phyloP scores from a whole-genome alignment of 2,888 invertebrate species.

The Hetaerina titia region DNA sequence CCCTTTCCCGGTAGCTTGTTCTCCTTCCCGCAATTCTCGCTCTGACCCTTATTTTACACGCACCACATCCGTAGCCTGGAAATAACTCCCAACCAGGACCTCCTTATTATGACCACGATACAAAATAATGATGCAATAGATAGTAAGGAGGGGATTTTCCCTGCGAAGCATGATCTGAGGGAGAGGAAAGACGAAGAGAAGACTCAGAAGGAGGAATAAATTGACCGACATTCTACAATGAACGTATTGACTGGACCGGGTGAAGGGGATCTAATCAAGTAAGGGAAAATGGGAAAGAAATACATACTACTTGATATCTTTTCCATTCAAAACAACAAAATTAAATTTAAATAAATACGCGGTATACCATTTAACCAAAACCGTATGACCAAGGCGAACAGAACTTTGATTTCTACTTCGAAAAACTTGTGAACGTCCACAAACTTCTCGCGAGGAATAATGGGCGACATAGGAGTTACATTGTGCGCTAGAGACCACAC shows the following conservation, averaged over 20 bases:
- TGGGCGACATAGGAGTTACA: no score
- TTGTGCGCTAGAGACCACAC: no score
- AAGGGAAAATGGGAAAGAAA: not conserved
- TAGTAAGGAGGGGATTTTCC: not conserved
- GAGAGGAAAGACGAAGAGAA: not conserved
- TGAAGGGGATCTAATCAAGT: not conserved
- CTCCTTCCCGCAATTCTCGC: not conserved
- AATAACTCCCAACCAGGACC: not conserved
- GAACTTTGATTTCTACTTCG: no score
- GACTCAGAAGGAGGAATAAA: not conserved
- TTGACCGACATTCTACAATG: not conserved
- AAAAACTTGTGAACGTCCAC: no score
- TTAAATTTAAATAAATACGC: not conserved
- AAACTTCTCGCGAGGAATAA: no score
- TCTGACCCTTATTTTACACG: not conserved
- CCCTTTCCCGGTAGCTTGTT: not conserved
- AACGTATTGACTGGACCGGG: not conserved
- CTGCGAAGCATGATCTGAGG: not conserved
- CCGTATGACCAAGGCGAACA: no score
- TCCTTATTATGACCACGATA: not conserved
- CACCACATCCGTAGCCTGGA: not conserved
- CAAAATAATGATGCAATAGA: not conserved
- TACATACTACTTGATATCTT: not conserved
- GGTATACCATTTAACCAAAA: no score
- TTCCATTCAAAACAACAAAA: not conserved